Percentiles rank a stretch among this genome's conserved stretches.
phyloP scores from a whole-genome alignment of 2,113 vertebrate species.

The Zootoca vivipara region DNA sequence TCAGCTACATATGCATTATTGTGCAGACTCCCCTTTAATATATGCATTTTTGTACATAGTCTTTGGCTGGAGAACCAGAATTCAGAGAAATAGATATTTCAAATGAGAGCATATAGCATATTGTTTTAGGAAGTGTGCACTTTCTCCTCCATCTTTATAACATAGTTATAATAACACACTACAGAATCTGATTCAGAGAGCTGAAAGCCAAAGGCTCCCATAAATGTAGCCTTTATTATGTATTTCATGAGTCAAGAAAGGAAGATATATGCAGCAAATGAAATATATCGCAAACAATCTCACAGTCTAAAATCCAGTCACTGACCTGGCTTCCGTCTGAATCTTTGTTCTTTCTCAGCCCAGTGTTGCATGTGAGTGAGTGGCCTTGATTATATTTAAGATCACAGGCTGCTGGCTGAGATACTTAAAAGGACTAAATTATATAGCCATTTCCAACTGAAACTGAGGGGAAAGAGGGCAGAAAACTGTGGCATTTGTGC shows the following conservation, averaged over 20 bases:
- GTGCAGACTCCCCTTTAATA: too few species aligned
- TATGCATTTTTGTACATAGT: too few species aligned
- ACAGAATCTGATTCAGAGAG: background rate
- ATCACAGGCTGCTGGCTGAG: slow-evolving; percentile 55
- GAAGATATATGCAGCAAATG: background rate
- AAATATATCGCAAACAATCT: background rate
- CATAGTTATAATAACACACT: background rate
- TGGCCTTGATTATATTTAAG: slow-evolving; percentile 74
- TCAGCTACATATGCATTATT: too few species aligned
- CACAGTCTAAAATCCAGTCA: background rate
- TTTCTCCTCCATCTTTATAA: too few species aligned
- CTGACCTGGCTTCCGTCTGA: background rate
- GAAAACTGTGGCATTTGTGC: slow-evolving; percentile 66
- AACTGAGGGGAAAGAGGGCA: slow-evolving; percentile 25
- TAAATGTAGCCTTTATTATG: background rate
- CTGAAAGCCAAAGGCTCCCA: background rate
- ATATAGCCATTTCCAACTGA: slow-evolving; percentile 60
- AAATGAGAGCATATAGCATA: too few species aligned
- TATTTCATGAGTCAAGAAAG: background rate
- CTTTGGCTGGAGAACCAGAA: too few species aligned
- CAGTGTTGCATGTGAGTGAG: slow-evolving; percentile 57
- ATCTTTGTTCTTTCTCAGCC: slow-evolving; percentile 32
- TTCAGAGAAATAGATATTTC: too few species aligned
- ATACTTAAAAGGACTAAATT: slow-evolving; percentile 64
- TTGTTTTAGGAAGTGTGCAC: too few species aligned